Base-by-base conservation (phyloP, 2,888 invertebrate species). In the Caenorhabditis sp. region DNA sequence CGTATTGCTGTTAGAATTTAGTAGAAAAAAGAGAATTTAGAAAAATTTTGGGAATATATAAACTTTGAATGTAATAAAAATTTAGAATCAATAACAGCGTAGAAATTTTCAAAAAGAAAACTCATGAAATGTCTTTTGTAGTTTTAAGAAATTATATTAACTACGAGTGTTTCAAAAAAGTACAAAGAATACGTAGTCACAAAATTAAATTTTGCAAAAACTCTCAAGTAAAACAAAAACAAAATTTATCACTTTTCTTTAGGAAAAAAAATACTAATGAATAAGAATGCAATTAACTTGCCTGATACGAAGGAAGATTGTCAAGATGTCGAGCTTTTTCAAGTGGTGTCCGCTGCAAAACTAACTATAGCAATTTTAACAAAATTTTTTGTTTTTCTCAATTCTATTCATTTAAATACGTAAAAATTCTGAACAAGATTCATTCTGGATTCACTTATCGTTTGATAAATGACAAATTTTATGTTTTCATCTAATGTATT, bases 321-420 rank as follows among this genome's bases (percentile, higher is more conserved):
- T 92, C 92, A 68, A 91, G 83, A 81, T 92, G 91, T 79, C 90
- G 88, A 28, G 87, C 86, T 83, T 92, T 92, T 82, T 92, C 92
- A 82, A 90, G 84, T 74, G 90, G 90, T 74, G 90, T 87, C 65
- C 92, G 86, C 92, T 92, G 87, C 84, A 92, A 90, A 70, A 71
- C 13, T 13, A 65, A 56, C 37, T 58, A 22, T 18, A 18, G 51
- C 53, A 0, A 22, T 28, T 37, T 60, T 13, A 2, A 24, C 40
- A 11, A 20, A 5, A 1, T 9, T 5, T 22, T 3, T 11, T 24
- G 11, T 24, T 51, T 51, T 51, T n/a, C 24, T 51, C 11, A 24
- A 24, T 11, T 50, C 5, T 40, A 13, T 40, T 3, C 40, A 9
- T 15, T 40, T 40, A 40, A 15, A 9, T 40, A 40, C 2, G 13